Base-by-base conservation (phyloP, 92 coral and sea anemone species). In the Umimayanthus kanabou region DNA sequence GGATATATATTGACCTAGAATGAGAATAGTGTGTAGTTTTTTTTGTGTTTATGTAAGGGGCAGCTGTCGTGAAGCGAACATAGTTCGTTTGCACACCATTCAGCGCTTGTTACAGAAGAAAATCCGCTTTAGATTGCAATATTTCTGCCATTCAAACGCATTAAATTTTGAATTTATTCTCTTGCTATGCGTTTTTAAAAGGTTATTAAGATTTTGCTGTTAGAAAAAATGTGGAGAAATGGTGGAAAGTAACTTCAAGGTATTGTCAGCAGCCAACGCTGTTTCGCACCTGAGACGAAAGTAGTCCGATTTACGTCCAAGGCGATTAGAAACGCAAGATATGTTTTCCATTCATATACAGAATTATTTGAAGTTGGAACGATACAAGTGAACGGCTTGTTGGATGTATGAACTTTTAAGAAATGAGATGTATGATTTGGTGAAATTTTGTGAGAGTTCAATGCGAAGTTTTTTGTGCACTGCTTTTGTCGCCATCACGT, bases 11-110 rank as follows among this genome's bases (percentile, higher is more conserved):
- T 47, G 23, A 69, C 28, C 25, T 16, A 70, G 69, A 83, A 43
- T 43, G 73, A 73, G 53, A 39, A 18, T 75, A 6, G 28, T 43
- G 87, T 40, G 74, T 65, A 42, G 57, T 20, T 33, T 13, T 43
- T 82, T 70, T 82, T 70, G 77, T 83, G 87, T 83, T 83, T 83
- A 83, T 83, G 87, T 70, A 72, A 83, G 49, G 85, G 71, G 65
- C 87, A 83, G 87, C 87, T 83, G 87, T 73, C 65, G 76, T 83
- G 77, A 83, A 47, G 86, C 73, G 53, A 49, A 7, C 23, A 16
- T 22, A 45, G 11, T 70, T 67, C 77, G 76, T 67, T 82, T 83
- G 77, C 77, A 70, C 77, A 83, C 87, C n/a, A 47, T 67, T 83
- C 66, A 40, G 67, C 26, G 45, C 66, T 43, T 43, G 39, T 70